Base-by-base conservation (phyloP, 2,888 invertebrate species). In the Coleophora deauratella region DNA sequence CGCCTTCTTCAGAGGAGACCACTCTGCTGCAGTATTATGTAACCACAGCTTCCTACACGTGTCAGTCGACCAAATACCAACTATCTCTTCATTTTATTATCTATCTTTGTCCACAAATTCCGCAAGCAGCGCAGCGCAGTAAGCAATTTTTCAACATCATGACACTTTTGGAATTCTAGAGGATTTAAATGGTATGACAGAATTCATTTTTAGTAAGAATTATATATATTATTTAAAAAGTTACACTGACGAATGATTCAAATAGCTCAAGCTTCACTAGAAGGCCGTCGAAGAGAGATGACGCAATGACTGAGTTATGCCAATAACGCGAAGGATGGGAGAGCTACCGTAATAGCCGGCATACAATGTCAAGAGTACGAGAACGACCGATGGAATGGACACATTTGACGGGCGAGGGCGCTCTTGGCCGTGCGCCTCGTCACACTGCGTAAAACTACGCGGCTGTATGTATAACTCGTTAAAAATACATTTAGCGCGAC, bases 301-400 rank as follows among this genome's bases (percentile, higher is more conserved):
- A 73, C 59, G 67, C 66, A 63, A 72, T 56, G 52, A 52, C 53
- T 44, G 51, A 66, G 66, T 62, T 61, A 73, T 68, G 70, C 63
- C 65, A 70, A 65, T 62, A 52, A 50, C 55, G 55, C 52, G 57
- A 58, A 59, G 55, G 59, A 63, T 59, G 48, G n/a, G 49, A 59
- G 44, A 45, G 47, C 46, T 45, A 49, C 58, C 61, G 54, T 64
- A 67, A 66, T 68, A 68, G 64, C 57, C 34, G 50, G 51, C 52
- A 50, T 49, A 66, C 79, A 82, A 80, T 79, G 81, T 81, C 79
- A 80, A 81, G 80, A 72, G 62, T 76, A 79, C 72, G 66, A 51
- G 54, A 56, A 6, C 21, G 21, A 6, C 21, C 21, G 54, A 55
- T 59, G 57, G 52, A 45, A 49, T 44, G 51, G 42, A 47, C 46